Evolutionary conservation across 92 coral and sea anemone genomes (phyloP).

Genomic region (Parazoanthus darwini): DNA sequence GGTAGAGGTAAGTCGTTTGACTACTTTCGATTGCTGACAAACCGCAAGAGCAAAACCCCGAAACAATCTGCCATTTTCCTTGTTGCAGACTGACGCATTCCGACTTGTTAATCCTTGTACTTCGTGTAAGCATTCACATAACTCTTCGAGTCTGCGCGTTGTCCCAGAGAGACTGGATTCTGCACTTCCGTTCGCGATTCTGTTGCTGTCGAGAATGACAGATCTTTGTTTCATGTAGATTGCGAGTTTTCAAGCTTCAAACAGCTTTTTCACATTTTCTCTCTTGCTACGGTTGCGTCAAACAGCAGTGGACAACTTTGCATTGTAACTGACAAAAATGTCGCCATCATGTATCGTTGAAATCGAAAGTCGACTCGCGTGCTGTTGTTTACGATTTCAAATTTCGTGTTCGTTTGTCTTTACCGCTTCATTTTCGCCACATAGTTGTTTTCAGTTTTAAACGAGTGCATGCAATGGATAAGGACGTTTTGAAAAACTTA

Average conservation of each 20-base stretch:
- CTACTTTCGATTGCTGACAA: no score
- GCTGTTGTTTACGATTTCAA: slow-evolving; percentile 22
- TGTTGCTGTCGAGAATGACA: background rate
- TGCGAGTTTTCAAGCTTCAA: background rate
- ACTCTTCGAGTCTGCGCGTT: background rate
- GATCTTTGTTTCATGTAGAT: background rate
- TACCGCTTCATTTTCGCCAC: background rate
- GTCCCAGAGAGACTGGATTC: slow-evolving; percentile 19
- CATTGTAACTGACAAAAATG: background rate
- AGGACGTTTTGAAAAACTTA: slow-evolving; percentile 2
- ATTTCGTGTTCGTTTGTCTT: background rate
- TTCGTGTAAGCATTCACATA: background rate
- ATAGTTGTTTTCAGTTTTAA: background rate
- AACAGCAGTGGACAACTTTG: background rate
- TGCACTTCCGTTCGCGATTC: slow-evolving; percentile 4
- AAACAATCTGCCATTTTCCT: no score
- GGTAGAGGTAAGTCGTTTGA: no score
- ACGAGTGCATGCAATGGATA: slow-evolving; percentile 26
- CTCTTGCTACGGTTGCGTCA: no score
- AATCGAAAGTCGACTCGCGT: background rate
- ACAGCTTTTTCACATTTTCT: background rate
- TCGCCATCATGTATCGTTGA: slow-evolving; percentile 24
- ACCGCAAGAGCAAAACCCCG: no score
- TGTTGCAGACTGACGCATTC: no score
- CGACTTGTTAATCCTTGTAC: no score